These are phyloP conservation scores for Muscicapa adusta DNA, from an alignment of 2,113 vertebrate species.

Conservation along the genomic window DNA sequence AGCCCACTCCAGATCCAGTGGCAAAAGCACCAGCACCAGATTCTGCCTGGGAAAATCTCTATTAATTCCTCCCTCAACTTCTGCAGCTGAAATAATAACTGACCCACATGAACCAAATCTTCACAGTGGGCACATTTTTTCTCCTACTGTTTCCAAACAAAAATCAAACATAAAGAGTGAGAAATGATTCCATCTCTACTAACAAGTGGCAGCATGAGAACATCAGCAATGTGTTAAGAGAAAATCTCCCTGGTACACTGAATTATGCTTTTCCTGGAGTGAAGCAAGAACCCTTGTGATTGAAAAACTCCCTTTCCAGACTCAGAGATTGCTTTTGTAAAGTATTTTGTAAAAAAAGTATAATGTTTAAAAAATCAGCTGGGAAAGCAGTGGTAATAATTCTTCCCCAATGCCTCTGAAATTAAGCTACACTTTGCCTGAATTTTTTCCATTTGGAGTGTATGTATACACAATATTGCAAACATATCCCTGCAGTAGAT, in stretches of 20 bases:
- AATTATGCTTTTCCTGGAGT: neutral
- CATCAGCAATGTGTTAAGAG: neutral
- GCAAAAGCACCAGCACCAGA: neutral
- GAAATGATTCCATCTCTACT: neutral
- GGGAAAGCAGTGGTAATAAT: neutral
- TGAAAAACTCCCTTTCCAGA: neutral
- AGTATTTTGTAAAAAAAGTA: neutral
- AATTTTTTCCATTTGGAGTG: neutral
- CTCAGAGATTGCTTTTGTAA: neutral
- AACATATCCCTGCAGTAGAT: neutral
- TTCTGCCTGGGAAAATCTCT: neutral
- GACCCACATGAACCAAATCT: neutral
- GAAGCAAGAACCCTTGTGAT: neutral
- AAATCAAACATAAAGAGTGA: neutral
- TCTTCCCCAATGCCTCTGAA: neutral
- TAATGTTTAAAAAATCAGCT: neutral
- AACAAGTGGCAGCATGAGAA: slow-evolving; percentile 1
- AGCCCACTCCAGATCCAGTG: neutral
- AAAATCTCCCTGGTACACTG: neutral
- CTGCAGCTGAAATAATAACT: slow-evolving; percentile 19
- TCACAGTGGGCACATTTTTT: neutral
- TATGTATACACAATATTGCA: neutral
- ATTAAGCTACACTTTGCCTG: neutral
- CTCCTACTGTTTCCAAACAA: slow-evolving; percentile 35
- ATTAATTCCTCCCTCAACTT: neutral